Evolutionary conservation across 2,113 vertebrate species (phyloP).

Genomic region (Hypanus sabinus): DNA sequence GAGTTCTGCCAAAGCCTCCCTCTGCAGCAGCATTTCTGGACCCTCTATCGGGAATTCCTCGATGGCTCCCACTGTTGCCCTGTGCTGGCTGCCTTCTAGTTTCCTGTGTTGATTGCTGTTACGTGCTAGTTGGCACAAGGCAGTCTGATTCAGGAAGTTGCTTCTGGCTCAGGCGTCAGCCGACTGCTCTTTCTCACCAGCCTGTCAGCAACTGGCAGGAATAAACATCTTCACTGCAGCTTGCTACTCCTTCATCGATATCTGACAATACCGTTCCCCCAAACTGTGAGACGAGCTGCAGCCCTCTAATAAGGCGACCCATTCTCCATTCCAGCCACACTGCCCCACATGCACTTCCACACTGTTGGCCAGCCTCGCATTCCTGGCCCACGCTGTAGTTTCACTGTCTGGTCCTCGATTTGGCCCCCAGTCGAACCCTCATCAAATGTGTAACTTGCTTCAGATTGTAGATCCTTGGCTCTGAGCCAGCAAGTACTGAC

Average conservation of each 20-base stretch:
- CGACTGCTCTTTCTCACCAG: neutral
- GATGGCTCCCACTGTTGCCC: neutral
- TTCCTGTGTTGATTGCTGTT: neutral
- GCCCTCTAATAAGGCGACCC: no score
- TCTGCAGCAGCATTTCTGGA: conserved; percentile 1
- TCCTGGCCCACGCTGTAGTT: no score
- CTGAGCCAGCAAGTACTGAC: neutral
- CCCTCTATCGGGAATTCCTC: neutral
- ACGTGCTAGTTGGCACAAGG: neutral
- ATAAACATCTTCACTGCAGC: neutral
- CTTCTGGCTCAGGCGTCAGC: no score
- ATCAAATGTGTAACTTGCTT: neutral
- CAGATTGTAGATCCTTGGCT: neutral
- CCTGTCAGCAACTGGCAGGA: neutral
- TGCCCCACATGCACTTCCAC: no score
- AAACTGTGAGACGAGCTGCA: no score
- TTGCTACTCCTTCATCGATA: neutral
- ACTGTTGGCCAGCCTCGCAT: no score
- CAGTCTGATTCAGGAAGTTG: neutral
- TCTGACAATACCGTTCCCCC: no score
- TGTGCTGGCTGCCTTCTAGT: neutral
- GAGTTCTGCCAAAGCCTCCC: neutral
- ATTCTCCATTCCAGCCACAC: no score
- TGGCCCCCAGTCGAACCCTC: no score
- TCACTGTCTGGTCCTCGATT: no score